Evolutionary conservation across 1,140 invertebrate genomes (phyloP), one percentile per base, ranked within the genome.

Genomic region (Eurosta solidaginis): DNA sequence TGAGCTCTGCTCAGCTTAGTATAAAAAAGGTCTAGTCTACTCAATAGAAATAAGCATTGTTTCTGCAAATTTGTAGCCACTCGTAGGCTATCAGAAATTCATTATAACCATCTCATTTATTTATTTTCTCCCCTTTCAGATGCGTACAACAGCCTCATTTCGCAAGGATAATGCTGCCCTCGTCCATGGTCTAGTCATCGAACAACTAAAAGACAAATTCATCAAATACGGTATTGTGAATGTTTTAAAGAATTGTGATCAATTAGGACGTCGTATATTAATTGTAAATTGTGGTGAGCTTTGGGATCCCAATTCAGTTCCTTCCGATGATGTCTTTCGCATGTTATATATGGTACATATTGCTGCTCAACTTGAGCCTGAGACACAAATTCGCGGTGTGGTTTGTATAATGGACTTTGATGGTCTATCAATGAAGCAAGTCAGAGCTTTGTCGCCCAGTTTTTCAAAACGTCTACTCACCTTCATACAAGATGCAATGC

Each of bases 401-500:
- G 92, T 95, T 27, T 94, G 95, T 5, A 90, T 96, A 52, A 94
- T 96, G 91, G 94, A 96, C 85, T 95, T 94, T 83, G 90, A 94
- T 78, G 92, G 92, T 2, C 88, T 96, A 80, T 89, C 90, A 49
- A 92, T 94, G 91, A 91, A 91, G 85, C 94, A 96, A 89, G 91
- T 91, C 1, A 90, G 90, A 88, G 92, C 91, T 1, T 85, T 95
- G n/a, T 91, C 92, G 1, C 93, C 93, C 25, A 86, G 91, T 1
- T 95, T 94, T 84, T 93, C 93, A 27, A 92, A 92, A 88, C 90
- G 92, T 78, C 90, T 95, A 25, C 90, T 96, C 52, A 91, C 90
- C 20, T 96, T 95, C 86, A 94, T 96, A 77, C 94, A 96, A 86
- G 95, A 97, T 79, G 95, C 95, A 2, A 96, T 97, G 92, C 96